Base-by-base conservation (phyloP, 1,140 invertebrate species). In the Temnothorax longispinosus region DNA sequence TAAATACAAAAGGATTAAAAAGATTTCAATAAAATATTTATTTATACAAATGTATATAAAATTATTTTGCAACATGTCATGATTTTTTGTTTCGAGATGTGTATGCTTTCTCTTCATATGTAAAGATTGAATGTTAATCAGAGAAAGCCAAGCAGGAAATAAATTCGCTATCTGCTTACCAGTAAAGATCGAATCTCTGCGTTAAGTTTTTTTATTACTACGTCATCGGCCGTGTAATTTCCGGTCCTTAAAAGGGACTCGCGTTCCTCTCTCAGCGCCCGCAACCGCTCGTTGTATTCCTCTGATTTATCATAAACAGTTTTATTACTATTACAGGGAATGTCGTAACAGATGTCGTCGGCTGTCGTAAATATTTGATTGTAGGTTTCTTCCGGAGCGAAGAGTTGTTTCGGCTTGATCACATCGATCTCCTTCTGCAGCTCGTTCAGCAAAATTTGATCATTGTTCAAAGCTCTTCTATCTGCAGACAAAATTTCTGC, bases 221-320 rank as follows among this genome's bases (percentile, higher is more conserved):
- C 77, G 74, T 95, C 95, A 50, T 96, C 95, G 13, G 94, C 94
- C 0, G 87, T 94, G 44, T 95, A 95, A 85, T 93, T 94, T 77
- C 93, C 91, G 4, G 94, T 94, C 84, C 93, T 95, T 58, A 95
- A 75, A 8, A 95, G n/a, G 89, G 13, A 81, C 41, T 95, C 88
- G 50, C 93, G 92, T 88, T 95, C 90, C 58, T 94, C 92, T 0
- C 91, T 93, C 3, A 95, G 38, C 32, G 85, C 91, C 32, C 90
- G 67, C 11, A 95, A 62, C 84, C 91, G 90, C 27, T 93, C 89
- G 10, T 94, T 91, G 6, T 88, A 82, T 76, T 93, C 90, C 6
- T 91, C 89, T 8, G 91, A 88, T 84, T 72, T 90, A 15, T 84
- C 62, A 21, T 78, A 78, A 3, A n/a, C 8, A 15, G 0, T 35